Base-by-base conservation (phyloP, 2,113 vertebrate genomes). In the Cairina moschata region DNA sequence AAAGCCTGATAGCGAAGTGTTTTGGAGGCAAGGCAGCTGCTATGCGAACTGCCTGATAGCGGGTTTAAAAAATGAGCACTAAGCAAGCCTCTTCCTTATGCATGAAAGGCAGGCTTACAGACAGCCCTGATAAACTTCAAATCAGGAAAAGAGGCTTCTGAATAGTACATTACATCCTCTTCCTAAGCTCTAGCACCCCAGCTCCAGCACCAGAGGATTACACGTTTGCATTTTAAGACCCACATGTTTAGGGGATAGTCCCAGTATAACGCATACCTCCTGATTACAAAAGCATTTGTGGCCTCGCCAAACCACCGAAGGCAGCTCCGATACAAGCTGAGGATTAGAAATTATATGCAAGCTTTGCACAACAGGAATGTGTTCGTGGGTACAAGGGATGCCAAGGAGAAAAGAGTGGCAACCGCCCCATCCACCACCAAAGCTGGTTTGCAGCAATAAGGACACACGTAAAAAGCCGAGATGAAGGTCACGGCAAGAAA, bases 21-120 rank as follows among this genome's bases (percentile, higher is more conserved):
- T 95, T 67, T 60, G 62, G 72, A 91, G 71, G 42, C 56, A 93
- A 96, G 83, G 62, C 96, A 96, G 94, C 91, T 94, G 93, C 63
- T 90, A 3, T 72, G 58, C 54, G 72, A 83, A 89, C 26, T 69
- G 67, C n/a, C 40, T 86, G 87, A 71, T 22, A 89, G 50, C 4
- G 74, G 90, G 32, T 42, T 50, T 36, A 52, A 46, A 80, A 80
- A 74, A 88, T 79, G 34, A 90, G 72, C 73, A 52, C 46, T 56
- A 65, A 23, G 15, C 67, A 92, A 86, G 28, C 32, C 26, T 80
- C 46, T 52, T 83, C 87, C 58, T 87, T 74, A 71, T 4, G 16
- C 62, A 26, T 62, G 58, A 91, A 88, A 95, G 86, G 54, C 44
- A 88, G 72, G 26, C 54, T 91, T 80, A 89, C 8, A 91, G 31